Conservation (phyloP, 2,113 vertebrate genomes). For the Tragelaphus strepsiceros region DNA sequence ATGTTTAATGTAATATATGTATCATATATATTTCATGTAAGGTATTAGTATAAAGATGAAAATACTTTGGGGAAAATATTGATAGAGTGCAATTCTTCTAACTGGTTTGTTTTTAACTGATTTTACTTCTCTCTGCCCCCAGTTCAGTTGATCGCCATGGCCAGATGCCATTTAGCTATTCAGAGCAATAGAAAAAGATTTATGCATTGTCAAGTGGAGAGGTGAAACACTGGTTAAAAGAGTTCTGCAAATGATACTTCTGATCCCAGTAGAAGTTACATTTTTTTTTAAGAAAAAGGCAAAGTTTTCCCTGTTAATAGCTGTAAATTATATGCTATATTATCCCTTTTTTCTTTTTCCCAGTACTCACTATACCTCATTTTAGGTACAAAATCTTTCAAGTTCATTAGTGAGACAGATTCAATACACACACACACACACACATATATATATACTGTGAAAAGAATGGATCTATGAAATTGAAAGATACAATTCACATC, state of each 20-base stretch:
- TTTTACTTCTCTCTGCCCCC: not conserved
- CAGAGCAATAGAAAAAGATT: conserved; percentile 78
- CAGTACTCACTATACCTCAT: conserved; percentile 55
- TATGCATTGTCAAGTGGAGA: conserved; percentile 80
- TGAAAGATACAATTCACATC: conserved; percentile 56
- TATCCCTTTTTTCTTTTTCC: not conserved
- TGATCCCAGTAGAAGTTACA: conserved; percentile 80
- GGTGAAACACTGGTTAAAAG: conserved; percentile 79
- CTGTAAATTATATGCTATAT: conserved; percentile 76
- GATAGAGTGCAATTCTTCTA: conserved; percentile 7
- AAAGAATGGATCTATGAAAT: conserved; percentile 61
- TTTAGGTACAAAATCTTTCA: conserved; percentile 65
- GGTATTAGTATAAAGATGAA: conserved; percentile 26
- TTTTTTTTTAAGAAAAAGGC: conserved; percentile 43
- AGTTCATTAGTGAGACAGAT: conserved; percentile 44
- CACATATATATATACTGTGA: not conserved
- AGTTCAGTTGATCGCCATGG: not conserved
- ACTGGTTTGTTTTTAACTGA: conserved; percentile 47
- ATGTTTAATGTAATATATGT: not conserved
- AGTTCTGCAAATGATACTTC: conserved; percentile 78
- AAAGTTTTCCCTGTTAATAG: conserved; percentile 70
- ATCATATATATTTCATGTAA: not conserved
- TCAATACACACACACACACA: conserved; percentile 1
- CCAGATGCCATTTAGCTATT: conserved; percentile 77
- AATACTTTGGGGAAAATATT: not conserved